phyloP scores from a whole-genome alignment of 2,888 invertebrate genomes.

The Orthosia cruda region DNA sequence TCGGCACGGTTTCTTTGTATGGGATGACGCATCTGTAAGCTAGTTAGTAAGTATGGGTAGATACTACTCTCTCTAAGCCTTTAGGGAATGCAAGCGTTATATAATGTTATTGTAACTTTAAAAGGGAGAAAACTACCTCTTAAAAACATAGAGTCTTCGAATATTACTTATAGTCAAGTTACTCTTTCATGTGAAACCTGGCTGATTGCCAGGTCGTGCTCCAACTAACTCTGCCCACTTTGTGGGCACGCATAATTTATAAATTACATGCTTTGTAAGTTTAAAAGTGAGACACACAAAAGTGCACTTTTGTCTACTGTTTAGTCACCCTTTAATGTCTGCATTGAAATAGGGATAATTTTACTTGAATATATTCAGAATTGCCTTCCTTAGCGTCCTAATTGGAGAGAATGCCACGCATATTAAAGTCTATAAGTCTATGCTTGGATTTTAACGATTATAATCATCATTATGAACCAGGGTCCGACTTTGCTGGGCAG shows the following conservation, averaged over 20 bases:
- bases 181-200: conserved; percentile 29
- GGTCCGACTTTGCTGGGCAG: no score
- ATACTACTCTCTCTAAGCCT: not conserved
- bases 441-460: no score
- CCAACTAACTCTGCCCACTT: conserved; percentile 31
- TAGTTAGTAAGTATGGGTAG: no score
- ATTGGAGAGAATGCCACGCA: not conserved
- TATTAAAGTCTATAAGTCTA: no score
- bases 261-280: conserved; percentile 49
- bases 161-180: conserved; percentile 15
- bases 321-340: not conserved
- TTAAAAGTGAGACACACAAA: conserved; percentile 26
- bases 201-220: conserved; percentile 38
- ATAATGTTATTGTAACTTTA: not conserved
- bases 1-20: no score
- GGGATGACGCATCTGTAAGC: no score
- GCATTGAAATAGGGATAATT: not conserved
- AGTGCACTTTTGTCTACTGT: conserved; percentile 23
- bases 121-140: not conserved
- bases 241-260: conserved; percentile 48
- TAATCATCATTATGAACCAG: no score
- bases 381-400: not conserved
- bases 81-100: not conserved
- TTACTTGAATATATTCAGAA: not conserved
- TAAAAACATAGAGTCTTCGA: conserved; percentile 10